Percentiles rank a stretch among this genome's conserved stretches.
These are phyloP conservation scores for Drosophila fungiperda DNA, from an alignment of 2,888 invertebrate species.

Conservation along the genomic window DNA sequence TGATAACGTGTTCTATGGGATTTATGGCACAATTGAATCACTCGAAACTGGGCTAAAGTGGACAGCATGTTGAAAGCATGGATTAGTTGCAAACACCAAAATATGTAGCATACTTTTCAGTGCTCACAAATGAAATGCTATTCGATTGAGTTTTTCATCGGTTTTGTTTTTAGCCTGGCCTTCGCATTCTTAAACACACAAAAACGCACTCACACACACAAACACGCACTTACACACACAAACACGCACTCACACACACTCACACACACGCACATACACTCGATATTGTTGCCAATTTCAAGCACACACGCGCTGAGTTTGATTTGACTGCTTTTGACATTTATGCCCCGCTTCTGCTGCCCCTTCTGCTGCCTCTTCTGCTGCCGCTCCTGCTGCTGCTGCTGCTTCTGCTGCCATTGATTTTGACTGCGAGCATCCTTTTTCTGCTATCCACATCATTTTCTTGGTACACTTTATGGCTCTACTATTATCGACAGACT, in stretches of 20 bases:
- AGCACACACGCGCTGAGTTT: constrained; percentile 34
- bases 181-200: not conserved
- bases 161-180: constrained; percentile 39
- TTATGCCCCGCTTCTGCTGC: constrained; percentile 57
- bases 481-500: constrained; percentile 62
- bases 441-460: constrained; percentile 61
- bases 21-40: constrained; percentile 20
- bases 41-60: constrained; percentile 12
- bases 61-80: constrained; percentile 23
- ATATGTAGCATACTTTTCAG: constrained; percentile 57
- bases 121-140: constrained; percentile 26
- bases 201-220: constrained; percentile 13
- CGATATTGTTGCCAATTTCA: constrained; percentile 37
- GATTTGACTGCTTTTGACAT: constrained; percentile 79
- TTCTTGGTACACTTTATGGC: constrained; percentile 72
- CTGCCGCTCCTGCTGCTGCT: not conserved
- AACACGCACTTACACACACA: not conserved
- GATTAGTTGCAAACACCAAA: not conserved
- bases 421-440: constrained; percentile 27
- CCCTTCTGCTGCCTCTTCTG: not conserved
- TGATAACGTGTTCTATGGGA: constrained; percentile 24
- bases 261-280: not conserved
- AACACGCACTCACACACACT: not conserved
- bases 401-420: constrained; percentile 3
- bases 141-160: constrained; percentile 34